Conservation (phyloP, 2,888 invertebrate species). For the Rapana venosa region DNA sequence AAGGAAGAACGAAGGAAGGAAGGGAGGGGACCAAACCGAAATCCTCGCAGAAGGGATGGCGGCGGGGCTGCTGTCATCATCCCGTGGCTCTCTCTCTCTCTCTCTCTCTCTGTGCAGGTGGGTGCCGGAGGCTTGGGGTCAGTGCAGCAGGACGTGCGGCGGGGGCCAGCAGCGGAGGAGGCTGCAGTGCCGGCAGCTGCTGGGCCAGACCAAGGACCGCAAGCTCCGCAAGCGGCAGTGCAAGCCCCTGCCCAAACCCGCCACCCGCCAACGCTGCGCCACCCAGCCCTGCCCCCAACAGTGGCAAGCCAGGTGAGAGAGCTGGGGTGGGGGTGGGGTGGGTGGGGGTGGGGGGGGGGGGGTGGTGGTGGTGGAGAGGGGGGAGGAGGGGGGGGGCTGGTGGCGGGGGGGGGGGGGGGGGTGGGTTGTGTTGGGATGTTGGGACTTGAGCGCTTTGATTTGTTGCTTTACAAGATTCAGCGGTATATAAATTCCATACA, state of each 20-base stretch:
- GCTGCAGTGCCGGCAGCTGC: slow-evolving; percentile 81
- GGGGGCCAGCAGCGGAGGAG: slow-evolving; percentile 83
- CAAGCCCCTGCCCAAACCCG: slow-evolving; percentile 63
- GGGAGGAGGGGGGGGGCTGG: neutral
- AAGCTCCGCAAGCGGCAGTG: slow-evolving; percentile 62
- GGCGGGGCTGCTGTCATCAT: too few species aligned
- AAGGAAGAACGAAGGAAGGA: too few species aligned
- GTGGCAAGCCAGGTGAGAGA: slow-evolving; percentile 83
- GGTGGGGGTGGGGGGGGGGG: too few species aligned
- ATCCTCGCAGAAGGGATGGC: too few species aligned
- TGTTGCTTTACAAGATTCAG: too few species aligned
- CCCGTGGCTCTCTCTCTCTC: too few species aligned
- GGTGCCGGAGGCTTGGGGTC: slow-evolving; percentile 61
- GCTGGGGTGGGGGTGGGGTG: too few species aligned
- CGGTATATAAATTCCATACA: too few species aligned
- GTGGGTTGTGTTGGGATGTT: neutral
- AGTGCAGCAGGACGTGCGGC: slow-evolving; percentile 84
- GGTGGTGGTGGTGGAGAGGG: neutral
- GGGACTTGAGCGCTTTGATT: too few species aligned
- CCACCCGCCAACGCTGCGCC: slow-evolving; percentile 63
- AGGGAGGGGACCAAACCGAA: too few species aligned
- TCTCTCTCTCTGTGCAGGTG: slow-evolving; percentile 55
- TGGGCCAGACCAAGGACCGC: slow-evolving; percentile 56
- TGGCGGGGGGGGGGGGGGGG: neutral
- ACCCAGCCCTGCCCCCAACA: slow-evolving; percentile 81